Percentiles rank a stretch among this genome's conserved stretches.
These are phyloP conservation scores for Hippocampus mohnikei DNA, from an alignment of 2,113 vertebrate genomes.

Conservation along the genomic window DNA sequence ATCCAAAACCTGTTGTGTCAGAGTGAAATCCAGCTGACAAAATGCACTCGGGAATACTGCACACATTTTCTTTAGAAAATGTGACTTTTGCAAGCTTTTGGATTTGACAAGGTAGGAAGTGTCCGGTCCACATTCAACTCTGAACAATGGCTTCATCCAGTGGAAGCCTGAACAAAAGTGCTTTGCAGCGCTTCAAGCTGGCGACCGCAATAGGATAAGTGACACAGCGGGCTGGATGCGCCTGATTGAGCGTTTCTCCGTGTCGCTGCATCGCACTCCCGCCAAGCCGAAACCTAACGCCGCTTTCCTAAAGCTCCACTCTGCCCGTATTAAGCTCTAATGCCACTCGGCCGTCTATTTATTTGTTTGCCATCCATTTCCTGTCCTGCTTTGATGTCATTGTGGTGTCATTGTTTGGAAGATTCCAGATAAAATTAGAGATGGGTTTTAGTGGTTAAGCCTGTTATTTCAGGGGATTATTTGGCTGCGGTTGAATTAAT, in stretches of 20 bases:
- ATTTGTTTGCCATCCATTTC: conserved; percentile 72
- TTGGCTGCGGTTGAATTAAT: conserved; percentile 69
- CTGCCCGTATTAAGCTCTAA: conserved; percentile 70
- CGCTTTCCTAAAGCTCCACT: conserved; percentile 67
- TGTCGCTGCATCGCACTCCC: conserved; percentile 19
- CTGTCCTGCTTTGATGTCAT: conserved; percentile 76
- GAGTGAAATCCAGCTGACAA: background rate
- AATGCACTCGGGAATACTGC: background rate
- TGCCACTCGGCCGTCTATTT: conserved; percentile 70
- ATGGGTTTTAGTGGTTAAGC: conserved; percentile 76
- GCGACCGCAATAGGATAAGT: conserved; percentile 41
- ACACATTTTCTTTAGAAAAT: background rate
- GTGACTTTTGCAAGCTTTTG: background rate
- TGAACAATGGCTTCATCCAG: background rate
- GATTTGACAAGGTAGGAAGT: background rate
- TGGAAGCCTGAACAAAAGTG: conserved; percentile 23
- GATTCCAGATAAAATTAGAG: conserved; percentile 78
- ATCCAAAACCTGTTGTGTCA: too few species aligned
- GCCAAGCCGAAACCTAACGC: conserved; percentile 47
- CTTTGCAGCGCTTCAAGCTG: conserved; percentile 31
- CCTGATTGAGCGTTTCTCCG: conserved; percentile 46
- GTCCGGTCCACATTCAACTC: background rate
- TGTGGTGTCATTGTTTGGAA: conserved; percentile 73
- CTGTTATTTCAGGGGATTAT: conserved; percentile 77
- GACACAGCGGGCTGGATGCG: conserved; percentile 47